Conservation (phyloP, 1,140 invertebrate species). For the Campodea augens region DNA sequence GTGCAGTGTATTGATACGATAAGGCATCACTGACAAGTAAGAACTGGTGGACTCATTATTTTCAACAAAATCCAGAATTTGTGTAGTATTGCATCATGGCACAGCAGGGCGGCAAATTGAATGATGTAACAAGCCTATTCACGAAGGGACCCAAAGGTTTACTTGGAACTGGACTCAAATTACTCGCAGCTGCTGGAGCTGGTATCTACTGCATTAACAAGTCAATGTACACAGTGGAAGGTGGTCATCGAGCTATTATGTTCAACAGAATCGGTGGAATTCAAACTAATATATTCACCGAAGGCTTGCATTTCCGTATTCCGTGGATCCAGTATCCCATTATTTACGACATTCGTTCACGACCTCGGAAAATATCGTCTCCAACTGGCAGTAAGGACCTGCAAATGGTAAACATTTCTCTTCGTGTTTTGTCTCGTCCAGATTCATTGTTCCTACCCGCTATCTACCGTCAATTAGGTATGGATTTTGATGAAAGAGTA, state of each 20-base stretch:
- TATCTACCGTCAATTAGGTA: conserved; percentile 76
- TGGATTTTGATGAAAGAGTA: conserved; percentile 76
- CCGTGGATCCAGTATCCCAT: conserved; percentile 99
- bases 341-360: conserved; percentile 94
- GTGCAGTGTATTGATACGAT: too few relatives aligned
- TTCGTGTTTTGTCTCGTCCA: conserved; percentile 86
- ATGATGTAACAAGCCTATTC: conserved; percentile 66
- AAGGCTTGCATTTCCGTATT: conserved; percentile 91
- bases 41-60: too few relatives aligned
- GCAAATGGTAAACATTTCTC: conserved; percentile 98
- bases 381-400: conserved; percentile 96
- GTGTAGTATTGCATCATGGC: too few relatives aligned
- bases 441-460: conserved; percentile 56
- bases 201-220: conserved; percentile 68
- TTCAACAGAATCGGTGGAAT: conserved; percentile 89
- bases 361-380: too few relatives aligned
- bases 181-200: conserved; percentile 60
- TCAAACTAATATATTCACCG: conserved; percentile 71
- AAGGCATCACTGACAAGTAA: too few relatives aligned
- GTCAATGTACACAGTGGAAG: conserved; percentile 85
- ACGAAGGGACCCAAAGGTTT: conserved; percentile 73
- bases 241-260: too few relatives aligned
- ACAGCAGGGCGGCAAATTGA: too few relatives aligned
- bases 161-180: conserved; percentile 57
- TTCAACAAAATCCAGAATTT: too few relatives aligned